Percentiles rank a stretch among this genome's conserved stretches.
Evolutionary conservation across 2,797 vertebrate species (phyloP).

Genomic region (Sternarchorhynchus goeldii): DNA sequence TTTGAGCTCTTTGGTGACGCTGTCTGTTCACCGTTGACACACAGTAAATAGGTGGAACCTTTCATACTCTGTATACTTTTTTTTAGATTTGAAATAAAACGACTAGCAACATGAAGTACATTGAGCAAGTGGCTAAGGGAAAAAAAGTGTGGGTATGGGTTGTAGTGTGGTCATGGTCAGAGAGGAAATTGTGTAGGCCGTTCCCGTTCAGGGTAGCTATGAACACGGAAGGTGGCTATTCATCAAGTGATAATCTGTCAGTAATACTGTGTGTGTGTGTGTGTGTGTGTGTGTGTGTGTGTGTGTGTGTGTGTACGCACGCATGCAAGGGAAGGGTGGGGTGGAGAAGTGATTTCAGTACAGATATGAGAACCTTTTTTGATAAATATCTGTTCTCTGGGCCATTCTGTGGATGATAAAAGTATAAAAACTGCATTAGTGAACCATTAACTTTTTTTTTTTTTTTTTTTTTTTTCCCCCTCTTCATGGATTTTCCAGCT

Average conservation of each 20-base stretch:
- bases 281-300: too few species aligned
- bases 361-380: slow-evolving; percentile 21
- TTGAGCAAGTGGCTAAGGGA: not conserved
- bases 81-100: too few species aligned
- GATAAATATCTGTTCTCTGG: not conserved
- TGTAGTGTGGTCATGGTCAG: too few species aligned
- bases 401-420: slow-evolving; percentile 4
- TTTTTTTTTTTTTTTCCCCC: not conserved
- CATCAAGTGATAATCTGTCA: slow-evolving; percentile 62
- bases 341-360: slow-evolving; percentile 17
- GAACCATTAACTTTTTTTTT: not conserved
- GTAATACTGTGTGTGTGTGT: too few species aligned
- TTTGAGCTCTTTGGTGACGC: not conserved
- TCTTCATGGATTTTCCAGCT: not conserved
- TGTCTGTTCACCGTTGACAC: not conserved
- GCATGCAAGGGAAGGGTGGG: too few species aligned
- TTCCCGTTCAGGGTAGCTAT: slow-evolving; percentile 32
- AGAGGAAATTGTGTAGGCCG: not conserved
- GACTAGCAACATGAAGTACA: not conserved
- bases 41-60: too few species aligned
- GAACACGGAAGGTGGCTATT: slow-evolving; percentile 62
- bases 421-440: not conserved
- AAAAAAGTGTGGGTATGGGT: not conserved
- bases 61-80: too few species aligned
- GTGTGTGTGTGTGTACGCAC: too few species aligned